Conservation (phyloP, 2,113 vertebrate species). For the Ovis canadensis region DNA sequence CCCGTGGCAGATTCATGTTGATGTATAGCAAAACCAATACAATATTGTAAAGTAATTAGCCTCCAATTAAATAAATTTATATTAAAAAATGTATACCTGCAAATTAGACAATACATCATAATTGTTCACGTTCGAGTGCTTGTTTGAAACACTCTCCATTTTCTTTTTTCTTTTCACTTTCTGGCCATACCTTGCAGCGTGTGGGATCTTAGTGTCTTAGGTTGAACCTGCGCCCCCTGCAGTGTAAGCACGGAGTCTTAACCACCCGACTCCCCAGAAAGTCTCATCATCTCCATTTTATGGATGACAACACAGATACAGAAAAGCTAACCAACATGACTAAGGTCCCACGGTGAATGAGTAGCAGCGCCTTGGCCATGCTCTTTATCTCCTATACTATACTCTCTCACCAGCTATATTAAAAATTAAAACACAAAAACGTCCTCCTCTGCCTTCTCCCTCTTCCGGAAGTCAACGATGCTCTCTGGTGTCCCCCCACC, state of each 20-base stretch:
- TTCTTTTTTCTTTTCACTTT: not conserved
- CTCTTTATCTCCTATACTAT: not conserved
- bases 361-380: not conserved
- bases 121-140: not conserved
- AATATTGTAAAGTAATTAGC: too few relatives aligned
- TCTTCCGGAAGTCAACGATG: not conserved
- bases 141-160: not conserved
- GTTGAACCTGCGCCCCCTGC: not conserved
- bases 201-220: not conserved
- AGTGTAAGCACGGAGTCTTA: not conserved
- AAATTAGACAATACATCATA: not conserved
- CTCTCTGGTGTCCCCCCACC: not conserved
- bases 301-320: not conserved
- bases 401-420: not conserved
- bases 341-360: not conserved
- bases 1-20: too few relatives aligned
- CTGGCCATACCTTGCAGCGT: not conserved
- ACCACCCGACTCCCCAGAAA: rapidly evolving
- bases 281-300: not conserved
- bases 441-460: not conserved
- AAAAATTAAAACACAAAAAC: not conserved
- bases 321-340: not conserved
- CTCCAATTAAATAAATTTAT: too few relatives aligned
- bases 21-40: too few relatives aligned
- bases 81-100: not conserved